These are phyloP conservation scores for Carollia perspicillata DNA, from an alignment of 2,113 vertebrate species.

Conservation along the genomic window DNA sequence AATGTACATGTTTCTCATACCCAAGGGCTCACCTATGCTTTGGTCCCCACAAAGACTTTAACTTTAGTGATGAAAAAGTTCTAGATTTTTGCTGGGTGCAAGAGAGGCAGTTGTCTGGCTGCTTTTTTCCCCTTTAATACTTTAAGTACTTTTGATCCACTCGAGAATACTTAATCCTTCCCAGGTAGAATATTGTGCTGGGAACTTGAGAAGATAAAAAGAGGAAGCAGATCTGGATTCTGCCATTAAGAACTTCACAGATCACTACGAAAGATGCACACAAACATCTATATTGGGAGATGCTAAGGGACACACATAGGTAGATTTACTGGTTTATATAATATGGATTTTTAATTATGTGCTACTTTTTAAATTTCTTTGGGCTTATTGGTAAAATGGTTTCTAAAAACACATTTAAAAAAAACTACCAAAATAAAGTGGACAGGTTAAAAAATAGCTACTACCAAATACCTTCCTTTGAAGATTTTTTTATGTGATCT, in stretches of 20 bases:
- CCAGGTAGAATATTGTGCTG: background rate
- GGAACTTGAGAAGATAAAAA: background rate
- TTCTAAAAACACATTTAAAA: background rate
- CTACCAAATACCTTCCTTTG: background rate
- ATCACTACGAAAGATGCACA: background rate
- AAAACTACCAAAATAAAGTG: background rate
- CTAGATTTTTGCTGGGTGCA: background rate
- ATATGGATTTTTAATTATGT: background rate
- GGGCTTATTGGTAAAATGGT: background rate
- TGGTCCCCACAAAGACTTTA: background rate
- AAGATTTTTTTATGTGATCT: constrained; percentile 15
- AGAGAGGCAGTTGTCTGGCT: background rate
- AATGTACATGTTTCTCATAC: background rate
- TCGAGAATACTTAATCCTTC: constrained; percentile 24
- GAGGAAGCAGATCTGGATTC: background rate
- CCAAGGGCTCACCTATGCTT: background rate
- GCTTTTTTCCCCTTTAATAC: background rate
- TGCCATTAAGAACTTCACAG: background rate
- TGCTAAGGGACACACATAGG: background rate
- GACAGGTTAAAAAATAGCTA: background rate
- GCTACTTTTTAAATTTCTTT: background rate
- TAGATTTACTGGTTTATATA: background rate
- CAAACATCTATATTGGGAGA: background rate
- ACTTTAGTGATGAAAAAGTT: background rate
- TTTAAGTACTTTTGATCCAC: background rate